phyloP scores from a whole-genome alignment of 2,113 vertebrate species.

The Cichladusa arquata region DNA sequence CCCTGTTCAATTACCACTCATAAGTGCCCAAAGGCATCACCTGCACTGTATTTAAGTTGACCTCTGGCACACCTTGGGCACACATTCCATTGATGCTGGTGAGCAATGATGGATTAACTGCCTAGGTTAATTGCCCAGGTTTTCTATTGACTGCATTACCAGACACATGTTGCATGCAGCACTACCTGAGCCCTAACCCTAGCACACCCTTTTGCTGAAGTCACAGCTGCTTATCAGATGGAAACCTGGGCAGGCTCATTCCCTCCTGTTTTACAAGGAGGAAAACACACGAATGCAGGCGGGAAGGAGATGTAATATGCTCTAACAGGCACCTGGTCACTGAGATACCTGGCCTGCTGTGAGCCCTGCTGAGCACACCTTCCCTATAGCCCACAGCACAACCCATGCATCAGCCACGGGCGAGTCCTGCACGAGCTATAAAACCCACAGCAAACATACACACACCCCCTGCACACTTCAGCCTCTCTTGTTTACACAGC shows the following conservation, averaged over 20 bases:
- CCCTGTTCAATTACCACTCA: background rate
- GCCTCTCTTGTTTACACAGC: background rate
- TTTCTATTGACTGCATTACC: background rate
- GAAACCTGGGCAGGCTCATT: background rate
- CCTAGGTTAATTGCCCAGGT: background rate
- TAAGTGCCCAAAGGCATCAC: background rate
- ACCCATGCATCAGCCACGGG: fast-evolving
- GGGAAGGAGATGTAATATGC: background rate
- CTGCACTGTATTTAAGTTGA: background rate
- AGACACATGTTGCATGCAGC: background rate
- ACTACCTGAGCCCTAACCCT: background rate
- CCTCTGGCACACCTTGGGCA: background rate
- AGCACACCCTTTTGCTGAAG: background rate
- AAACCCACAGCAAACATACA: background rate
- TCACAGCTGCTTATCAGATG: background rate
- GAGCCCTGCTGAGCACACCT: background rate
- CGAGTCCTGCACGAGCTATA: background rate
- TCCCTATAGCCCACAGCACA: fast-evolving
- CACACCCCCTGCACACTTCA: background rate
- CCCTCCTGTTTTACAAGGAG: background rate
- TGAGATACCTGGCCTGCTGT: background rate
- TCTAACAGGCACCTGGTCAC: background rate
- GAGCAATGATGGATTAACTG: background rate
- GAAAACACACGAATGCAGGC: background rate
- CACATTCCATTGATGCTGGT: background rate